phyloP scores from a whole-genome alignment of 1,140 invertebrate genomes.

The Druon quercuslanigerum region DNA sequence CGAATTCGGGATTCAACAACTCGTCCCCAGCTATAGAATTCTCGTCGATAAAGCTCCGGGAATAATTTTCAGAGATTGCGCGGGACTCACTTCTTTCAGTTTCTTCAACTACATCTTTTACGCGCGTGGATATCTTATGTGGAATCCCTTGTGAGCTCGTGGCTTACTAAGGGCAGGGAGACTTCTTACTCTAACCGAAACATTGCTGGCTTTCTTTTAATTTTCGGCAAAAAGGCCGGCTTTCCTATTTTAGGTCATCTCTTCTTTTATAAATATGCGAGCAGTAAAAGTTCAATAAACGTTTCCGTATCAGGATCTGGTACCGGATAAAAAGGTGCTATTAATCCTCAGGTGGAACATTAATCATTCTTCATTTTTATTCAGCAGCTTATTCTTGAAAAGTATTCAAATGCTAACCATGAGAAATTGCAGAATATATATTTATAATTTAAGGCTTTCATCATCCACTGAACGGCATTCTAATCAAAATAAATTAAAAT shows the following conservation, averaged over 20 bases:
- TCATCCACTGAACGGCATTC: no score
- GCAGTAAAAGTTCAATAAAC: no score
- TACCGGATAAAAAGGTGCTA: no score
- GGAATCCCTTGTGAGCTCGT: neutral
- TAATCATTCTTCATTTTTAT: no score
- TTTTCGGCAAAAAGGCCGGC: neutral
- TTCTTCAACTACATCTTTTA: slow-evolving; percentile 15
- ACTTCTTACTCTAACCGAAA: neutral
- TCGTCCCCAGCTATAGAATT: neutral
- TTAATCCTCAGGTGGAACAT: no score
- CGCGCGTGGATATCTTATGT: slow-evolving; percentile 7
- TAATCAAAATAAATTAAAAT: no score
- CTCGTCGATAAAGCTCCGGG: slow-evolving; percentile 26
- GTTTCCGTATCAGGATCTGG: no score
- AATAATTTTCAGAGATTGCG: slow-evolving; percentile 30
- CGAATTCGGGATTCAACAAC: neutral
- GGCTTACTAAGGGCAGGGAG: neutral
- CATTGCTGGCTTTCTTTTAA: neutral
- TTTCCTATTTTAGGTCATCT: neutral
- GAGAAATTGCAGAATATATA: no score
- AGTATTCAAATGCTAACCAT: no score
- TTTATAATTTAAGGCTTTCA: no score
- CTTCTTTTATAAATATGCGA: neutral
- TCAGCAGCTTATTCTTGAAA: no score
- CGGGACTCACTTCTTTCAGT: neutral